A percentile compares a stretch with the other conserved stretches of the same genome.
Evolutionary conservation across 2,797 vertebrate genomes (phyloP).

Genomic region (Spondyliosoma cantharus): DNA sequence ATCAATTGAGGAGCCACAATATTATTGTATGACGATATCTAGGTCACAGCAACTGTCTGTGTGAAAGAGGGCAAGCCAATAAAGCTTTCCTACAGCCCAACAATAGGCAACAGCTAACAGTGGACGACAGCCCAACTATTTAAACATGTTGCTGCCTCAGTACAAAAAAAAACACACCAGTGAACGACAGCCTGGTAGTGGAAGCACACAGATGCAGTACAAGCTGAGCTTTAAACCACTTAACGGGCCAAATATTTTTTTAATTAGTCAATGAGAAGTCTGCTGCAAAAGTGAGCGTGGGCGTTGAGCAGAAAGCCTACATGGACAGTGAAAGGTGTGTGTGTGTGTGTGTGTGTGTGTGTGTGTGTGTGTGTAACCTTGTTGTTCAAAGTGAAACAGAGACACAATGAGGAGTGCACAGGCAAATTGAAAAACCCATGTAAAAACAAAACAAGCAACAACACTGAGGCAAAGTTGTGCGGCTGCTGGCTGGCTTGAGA

Average conservation of each 20-base stretch:
- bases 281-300: conserved; percentile 42
- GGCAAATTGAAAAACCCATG: conserved; percentile 38
- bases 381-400: conserved; percentile 61
- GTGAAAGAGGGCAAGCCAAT: conserved; percentile 53
- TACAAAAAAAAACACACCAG: not conserved
- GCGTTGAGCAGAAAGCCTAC: conserved; percentile 62
- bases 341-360: conserved; percentile 15
- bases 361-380: conserved; percentile 43
- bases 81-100: conserved; percentile 54
- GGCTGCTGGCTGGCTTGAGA: conserved; percentile 68
- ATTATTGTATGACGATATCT: conserved; percentile 60
- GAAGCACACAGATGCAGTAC: conserved; percentile 26
- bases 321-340: conserved; percentile 58
- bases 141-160: conserved; percentile 55
- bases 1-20: conserved; percentile 51
- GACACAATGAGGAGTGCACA: conserved; percentile 26
- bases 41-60: conserved; percentile 68
- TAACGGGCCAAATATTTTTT: conserved; percentile 33
- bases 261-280: conserved; percentile 53
- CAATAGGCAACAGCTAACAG: conserved; percentile 56
- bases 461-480: conserved; percentile 48
- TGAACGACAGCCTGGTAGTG: conserved; percentile 16
- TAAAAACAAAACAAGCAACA: conserved; percentile 24
- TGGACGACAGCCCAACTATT: conserved; percentile 46
- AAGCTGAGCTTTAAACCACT: conserved; percentile 38